Conservation (phyloP, 2,113 vertebrate species). For the Helogale parvula region DNA sequence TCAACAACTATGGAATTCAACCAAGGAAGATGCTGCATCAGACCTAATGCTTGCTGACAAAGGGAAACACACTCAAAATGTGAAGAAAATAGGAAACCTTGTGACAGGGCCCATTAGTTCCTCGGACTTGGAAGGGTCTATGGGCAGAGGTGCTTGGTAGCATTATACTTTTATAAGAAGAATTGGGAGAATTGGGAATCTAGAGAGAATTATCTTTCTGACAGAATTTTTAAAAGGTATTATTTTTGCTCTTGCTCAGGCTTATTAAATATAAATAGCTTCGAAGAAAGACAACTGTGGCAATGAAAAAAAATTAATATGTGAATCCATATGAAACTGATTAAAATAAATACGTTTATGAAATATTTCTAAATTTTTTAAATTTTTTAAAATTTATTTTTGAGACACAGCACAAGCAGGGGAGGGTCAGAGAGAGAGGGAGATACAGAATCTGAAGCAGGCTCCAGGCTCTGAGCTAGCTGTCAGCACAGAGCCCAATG, state of each 20-base stretch:
- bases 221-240: neutral
- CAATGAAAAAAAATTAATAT: neutral
- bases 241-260: neutral
- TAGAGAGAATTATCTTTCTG: neutral
- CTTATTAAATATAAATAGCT: neutral
- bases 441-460: too few species aligned
- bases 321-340: neutral
- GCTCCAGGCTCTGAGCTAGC: too few species aligned
- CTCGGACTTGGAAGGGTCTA: neutral
- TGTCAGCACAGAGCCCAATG: too few species aligned
- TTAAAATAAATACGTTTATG: neutral
- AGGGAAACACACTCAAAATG: neutral
- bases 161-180: neutral
- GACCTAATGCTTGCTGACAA: neutral
- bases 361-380: neutral
- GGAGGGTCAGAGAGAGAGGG: too few species aligned
- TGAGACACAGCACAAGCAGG: too few species aligned
- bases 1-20: neutral
- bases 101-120: neutral
- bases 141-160: neutral
- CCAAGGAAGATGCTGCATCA: neutral
- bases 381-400: too few species aligned
- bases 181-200: neutral
- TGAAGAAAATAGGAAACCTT: neutral
- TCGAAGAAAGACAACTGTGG: neutral